Evolutionary conservation across 1,140 invertebrate genomes (phyloP), one percentile per base, ranked within the genome.

Genomic region (Brachionus sp.): DNA sequence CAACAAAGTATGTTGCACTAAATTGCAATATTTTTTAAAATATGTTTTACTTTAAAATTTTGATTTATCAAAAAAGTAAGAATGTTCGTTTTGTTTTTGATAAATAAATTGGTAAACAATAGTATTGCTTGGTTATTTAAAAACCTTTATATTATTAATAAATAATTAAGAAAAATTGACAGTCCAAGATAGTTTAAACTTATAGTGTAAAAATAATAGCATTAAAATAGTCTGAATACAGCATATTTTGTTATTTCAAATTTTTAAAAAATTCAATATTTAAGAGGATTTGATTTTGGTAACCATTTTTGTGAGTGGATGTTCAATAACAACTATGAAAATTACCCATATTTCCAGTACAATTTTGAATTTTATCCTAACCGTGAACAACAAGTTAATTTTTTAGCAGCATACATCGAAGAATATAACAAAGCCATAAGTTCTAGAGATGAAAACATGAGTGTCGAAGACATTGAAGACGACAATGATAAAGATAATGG

Each of bases 221-320:
- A n/a, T n/a, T n/a, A n/a, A n/a, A n/a, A n/a, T n/a, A n/a, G n/a
- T n/a, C n/a, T n/a, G n/a, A n/a, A n/a, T n/a, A n/a, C n/a, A n/a
- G n/a, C n/a, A 46, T 13, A 46, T 13, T 46, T 46, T n/a, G 1
- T 13, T 10, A 46, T 46, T 46, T n/a, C 0, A 29, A n/a, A 83
- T 44, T 80, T n/a, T 35, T n/a, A 29, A 29, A 29, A 29, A 29
- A 29, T 29, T 29, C 1, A 29, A 29, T 29, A 29, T 29, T 29
- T 64, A 85, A 90, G 96, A 84, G 95, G 93, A 0, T 98, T 96
- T 90, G 96, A 98, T 89, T 90, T 98, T 80, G 96, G 95, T 3
- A 98, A 98, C 89, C 96, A 98, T 87, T 97, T 98, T 88, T 91
- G 94, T 84, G 96, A 98, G 89, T 98, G 95, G 95, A 92, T 92